These are phyloP conservation scores for Octodonta nipae DNA, from an alignment of 2,888 invertebrate species.

Conservation along the genomic window DNA sequence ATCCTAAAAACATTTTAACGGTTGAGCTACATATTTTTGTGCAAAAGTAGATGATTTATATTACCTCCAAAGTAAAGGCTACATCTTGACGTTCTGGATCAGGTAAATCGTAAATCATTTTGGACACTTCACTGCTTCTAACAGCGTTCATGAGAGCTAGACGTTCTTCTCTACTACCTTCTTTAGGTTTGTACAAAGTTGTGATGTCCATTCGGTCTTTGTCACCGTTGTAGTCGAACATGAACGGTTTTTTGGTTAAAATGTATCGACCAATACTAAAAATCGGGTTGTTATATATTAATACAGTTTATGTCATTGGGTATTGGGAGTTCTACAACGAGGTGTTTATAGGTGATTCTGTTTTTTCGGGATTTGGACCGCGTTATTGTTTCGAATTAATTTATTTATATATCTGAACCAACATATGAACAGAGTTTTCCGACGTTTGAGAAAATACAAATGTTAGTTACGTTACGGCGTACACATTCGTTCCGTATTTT, in stretches of 20 bases:
- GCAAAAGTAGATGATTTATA: conserved; percentile 1
- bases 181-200: conserved; percentile 53
- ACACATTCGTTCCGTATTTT: no score
- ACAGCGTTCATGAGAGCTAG: conserved; percentile 64
- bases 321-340: no score
- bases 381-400: no score
- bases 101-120: conserved; percentile 32
- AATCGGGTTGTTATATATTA: conserved; percentile 4
- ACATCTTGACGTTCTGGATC: conserved; percentile 46
- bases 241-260: conserved; percentile 59
- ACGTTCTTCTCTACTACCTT: conserved; percentile 61
- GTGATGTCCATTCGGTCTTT: conserved; percentile 60
- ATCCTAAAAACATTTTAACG: conserved; percentile 50
- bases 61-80: conserved; percentile 36
- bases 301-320: background rate
- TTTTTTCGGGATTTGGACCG: no score
- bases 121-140: conserved; percentile 29
- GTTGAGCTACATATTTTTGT: no score
- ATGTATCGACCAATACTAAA: conserved; percentile 60
- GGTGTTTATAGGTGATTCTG: no score
- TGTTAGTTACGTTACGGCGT: no score
- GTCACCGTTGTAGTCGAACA: conserved; percentile 58
- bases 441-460: no score
- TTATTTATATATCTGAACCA: no score
- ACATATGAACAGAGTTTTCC: no score